phyloP scores from a whole-genome alignment of 1,140 invertebrate genomes.

The Spodoptera frugiperda region DNA sequence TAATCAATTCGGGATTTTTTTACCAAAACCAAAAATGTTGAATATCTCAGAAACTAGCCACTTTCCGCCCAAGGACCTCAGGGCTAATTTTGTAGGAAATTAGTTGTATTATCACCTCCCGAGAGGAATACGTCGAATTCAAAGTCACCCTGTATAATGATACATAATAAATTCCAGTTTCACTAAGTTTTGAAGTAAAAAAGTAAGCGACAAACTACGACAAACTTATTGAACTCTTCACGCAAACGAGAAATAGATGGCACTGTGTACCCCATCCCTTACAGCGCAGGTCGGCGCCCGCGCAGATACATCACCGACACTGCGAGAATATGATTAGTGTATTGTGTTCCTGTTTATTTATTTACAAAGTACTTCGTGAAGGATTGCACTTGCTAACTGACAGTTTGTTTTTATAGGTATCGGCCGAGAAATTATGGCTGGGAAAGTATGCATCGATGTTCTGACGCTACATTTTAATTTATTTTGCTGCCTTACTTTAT shows the following conservation, averaged over 20 bases:
- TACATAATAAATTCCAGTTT: too few relatives aligned
- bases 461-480: not conserved
- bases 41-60: too few relatives aligned
- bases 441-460: not conserved
- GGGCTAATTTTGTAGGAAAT: too few relatives aligned
- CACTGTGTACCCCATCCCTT: slow-evolving; percentile 4
- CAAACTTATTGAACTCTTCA: too few relatives aligned
- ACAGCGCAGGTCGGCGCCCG: slow-evolving; percentile 5
- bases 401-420: slow-evolving; percentile 16
- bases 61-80: too few relatives aligned
- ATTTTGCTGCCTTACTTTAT: not conserved
- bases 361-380: slow-evolving; percentile 32
- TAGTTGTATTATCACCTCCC: too few relatives aligned
- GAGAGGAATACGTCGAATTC: too few relatives aligned
- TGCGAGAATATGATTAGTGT: slow-evolving; percentile 34
- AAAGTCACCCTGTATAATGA: too few relatives aligned
- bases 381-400: slow-evolving; percentile 22
- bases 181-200: not conserved
- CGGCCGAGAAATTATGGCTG: slow-evolving; percentile 1
- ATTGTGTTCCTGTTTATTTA: slow-evolving; percentile 40
- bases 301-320: slow-evolving; percentile 33
- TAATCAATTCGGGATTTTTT: too few relatives aligned
- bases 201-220: not conserved
- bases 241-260: not conserved
- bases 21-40: too few relatives aligned